phyloP scores from a whole-genome alignment of 2,797 vertebrate species.

The Semaprochilodus insignis region DNA sequence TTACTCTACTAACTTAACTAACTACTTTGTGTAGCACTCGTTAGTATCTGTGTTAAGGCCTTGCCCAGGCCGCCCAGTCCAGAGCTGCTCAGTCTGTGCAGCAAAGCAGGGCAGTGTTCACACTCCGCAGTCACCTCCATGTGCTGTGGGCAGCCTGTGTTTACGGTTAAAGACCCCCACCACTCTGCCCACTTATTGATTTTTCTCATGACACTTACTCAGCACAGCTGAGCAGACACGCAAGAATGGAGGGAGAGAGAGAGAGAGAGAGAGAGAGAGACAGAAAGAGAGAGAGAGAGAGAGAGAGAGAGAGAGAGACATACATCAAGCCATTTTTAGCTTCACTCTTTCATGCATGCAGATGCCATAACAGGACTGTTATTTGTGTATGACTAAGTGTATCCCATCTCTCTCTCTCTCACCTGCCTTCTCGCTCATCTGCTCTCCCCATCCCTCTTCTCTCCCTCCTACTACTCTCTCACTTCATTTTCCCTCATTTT shows the following conservation, averaged over 20 bases:
- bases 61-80: background rate
- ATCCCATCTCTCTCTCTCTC: too few relatives aligned
- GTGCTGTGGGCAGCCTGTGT: constrained; percentile 44
- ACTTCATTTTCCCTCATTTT: background rate
- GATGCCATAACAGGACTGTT: background rate
- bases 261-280: background rate
- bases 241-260: background rate
- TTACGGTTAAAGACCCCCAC: constrained; percentile 37
- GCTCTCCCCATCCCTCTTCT: background rate
- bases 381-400: background rate
- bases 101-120: constrained; percentile 28
- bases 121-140: constrained; percentile 43
- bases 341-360: background rate
- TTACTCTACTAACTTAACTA: background rate
- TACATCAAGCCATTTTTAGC: background rate
- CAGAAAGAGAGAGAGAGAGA: too few relatives aligned
- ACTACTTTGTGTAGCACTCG: background rate
- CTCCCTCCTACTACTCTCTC: too few relatives aligned
- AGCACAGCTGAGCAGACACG: constrained; percentile 31
- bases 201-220: constrained; percentile 61
- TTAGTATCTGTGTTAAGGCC: background rate
- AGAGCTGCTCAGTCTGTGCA: constrained; percentile 18
- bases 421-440: background rate
- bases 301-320: too few relatives aligned
- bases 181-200: constrained; percentile 57